Evolutionary conservation across 2,797 vertebrate genomes (phyloP).

Genomic region (Mionectes olivaceus): DNA sequence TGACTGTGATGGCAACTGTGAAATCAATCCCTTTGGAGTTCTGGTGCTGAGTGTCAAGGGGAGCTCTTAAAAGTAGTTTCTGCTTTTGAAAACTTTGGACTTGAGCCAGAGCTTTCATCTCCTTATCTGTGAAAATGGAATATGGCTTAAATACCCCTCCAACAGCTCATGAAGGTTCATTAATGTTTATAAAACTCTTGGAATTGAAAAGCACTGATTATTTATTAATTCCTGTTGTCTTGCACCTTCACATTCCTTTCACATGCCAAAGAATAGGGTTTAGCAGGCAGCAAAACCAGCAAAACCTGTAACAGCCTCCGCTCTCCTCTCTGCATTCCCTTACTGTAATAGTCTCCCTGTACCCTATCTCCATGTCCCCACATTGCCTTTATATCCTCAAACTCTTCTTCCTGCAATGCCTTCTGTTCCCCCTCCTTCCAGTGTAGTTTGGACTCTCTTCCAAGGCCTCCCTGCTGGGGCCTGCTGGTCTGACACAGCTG

Average conservation of each 20-base stretch:
- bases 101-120: slow-evolving; percentile 58
- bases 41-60: neutral
- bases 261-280: neutral
- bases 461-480: neutral
- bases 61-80: slow-evolving; percentile 27
- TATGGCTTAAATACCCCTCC: neutral
- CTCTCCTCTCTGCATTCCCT: neutral
- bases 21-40: neutral
- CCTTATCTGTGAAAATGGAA: slow-evolving; percentile 35
- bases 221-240: slow-evolving; percentile 15
- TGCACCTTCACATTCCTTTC: slow-evolving; percentile 18
- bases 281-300: neutral
- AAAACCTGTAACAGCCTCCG: neutral
- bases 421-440: neutral
- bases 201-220: slow-evolving; percentile 8
- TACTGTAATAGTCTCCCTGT: neutral
- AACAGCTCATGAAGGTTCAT: neutral
- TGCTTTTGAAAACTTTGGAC: slow-evolving; percentile 49
- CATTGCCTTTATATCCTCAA: neutral
- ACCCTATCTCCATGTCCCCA: neutral
- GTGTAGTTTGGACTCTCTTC: neutral
- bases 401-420: neutral
- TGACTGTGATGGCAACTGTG: neutral
- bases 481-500: neutral
- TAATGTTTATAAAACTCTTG: slow-evolving; percentile 22